Percentiles rank a stretch among this genome's conserved stretches.
These are phyloP conservation scores for Tragopan temminckii DNA, from an alignment of 2,797 vertebrate species.

Conservation along the genomic window DNA sequence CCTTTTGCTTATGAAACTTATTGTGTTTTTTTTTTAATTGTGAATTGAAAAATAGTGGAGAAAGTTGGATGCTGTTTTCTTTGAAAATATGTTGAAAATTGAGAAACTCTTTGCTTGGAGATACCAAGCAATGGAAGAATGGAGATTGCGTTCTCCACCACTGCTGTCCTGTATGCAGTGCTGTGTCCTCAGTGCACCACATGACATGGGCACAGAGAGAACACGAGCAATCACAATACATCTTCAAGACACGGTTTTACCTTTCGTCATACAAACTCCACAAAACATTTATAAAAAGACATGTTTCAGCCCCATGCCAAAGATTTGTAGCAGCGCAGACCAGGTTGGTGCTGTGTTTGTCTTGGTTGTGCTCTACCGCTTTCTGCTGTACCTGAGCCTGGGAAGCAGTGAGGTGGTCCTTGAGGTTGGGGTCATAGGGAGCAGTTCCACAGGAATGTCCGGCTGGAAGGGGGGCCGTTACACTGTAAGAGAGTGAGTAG, in stretches of 20 bases:
- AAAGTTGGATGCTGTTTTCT: neutral
- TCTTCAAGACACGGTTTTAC: neutral
- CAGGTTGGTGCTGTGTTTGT: fast-evolving
- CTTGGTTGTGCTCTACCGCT: neutral
- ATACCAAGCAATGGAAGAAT: neutral
- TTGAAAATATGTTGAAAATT: neutral
- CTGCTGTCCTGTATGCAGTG: neutral
- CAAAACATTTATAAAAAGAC: neutral
- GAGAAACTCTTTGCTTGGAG: neutral
- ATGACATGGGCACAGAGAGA: neutral
- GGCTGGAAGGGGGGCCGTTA: conserved; percentile 96
- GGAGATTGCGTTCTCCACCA: neutral
- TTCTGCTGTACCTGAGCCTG: neutral
- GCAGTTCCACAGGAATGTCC: conserved; percentile 55
- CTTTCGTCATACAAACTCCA: fast-evolving
- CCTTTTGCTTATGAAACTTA: neutral
- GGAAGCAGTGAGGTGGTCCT: neutral
- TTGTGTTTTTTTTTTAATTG: neutral
- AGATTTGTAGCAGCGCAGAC: neutral
- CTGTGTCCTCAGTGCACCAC: neutral
- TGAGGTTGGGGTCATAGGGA: fast-evolving
- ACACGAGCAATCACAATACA: neutral
- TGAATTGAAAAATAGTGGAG: neutral
- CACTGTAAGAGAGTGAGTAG: conserved; percentile 99
- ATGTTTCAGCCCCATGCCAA: neutral